Percentiles rank a stretch among this genome's conserved stretches.
phyloP scores from a whole-genome alignment of 1,140 invertebrate genomes.

The Hyles vespertilio region DNA sequence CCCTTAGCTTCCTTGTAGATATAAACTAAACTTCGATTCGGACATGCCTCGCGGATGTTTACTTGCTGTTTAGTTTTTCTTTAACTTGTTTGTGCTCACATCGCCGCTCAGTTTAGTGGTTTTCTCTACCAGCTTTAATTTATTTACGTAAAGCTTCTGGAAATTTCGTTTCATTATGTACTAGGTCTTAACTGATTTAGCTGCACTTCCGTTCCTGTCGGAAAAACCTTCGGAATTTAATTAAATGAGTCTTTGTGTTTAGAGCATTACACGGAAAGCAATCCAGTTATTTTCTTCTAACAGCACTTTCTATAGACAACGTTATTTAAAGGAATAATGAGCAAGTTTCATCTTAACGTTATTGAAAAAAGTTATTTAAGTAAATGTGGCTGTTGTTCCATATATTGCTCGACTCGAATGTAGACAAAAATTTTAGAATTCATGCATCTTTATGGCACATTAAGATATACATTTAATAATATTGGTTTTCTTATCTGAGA shows the following conservation, averaged over 20 bases:
- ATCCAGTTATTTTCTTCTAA: neutral
- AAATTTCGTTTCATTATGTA: conserved; percentile 16
- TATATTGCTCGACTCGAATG: too few species aligned
- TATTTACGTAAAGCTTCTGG: conserved; percentile 15
- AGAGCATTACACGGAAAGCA: neutral
- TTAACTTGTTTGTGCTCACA: conserved; percentile 36
- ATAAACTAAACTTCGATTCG: conserved; percentile 12
- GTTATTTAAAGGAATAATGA: conserved; percentile 2
- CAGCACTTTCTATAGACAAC: neutral
- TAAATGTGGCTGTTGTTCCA: too few species aligned
- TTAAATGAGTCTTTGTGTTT: conserved; percentile 7
- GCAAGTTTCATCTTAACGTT: too few species aligned
- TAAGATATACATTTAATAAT: too few species aligned
- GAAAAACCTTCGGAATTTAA: conserved; percentile 8
- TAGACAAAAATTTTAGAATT: too few species aligned
- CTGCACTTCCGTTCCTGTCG: conserved; percentile 4
- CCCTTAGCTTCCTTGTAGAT: neutral
- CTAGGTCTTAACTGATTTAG: conserved; percentile 20
- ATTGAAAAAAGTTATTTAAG: too few species aligned
- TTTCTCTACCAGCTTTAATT: conserved; percentile 17
- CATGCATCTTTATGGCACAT: too few species aligned
- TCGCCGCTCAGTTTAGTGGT: conserved; percentile 20
- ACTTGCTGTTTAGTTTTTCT: conserved; percentile 31
- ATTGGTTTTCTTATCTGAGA: too few species aligned
- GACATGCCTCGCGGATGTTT: conserved; percentile 28